Evolutionary conservation across 2,113 vertebrate species (phyloP).

Genomic region (Promerops cafer): DNA sequence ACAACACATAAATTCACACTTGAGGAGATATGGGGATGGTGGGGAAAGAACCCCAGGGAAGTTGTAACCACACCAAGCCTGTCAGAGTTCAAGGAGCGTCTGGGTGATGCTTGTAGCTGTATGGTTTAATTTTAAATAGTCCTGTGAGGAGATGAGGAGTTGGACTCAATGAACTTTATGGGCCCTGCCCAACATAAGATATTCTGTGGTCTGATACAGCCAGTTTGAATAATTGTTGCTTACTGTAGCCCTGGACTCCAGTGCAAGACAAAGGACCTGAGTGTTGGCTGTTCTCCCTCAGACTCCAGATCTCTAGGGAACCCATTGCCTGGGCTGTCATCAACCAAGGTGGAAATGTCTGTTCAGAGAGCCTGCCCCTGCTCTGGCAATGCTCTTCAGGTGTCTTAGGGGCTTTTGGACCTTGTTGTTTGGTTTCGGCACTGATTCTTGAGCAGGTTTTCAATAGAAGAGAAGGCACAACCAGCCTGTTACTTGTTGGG

Average conservation of each 20-base stretch:
- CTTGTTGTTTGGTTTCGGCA: not conserved
- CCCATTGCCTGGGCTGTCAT: not conserved
- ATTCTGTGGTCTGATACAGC: not conserved
- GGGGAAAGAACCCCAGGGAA: not conserved
- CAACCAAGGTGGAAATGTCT: not conserved
- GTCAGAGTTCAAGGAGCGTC: not conserved
- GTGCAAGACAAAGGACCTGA: not conserved
- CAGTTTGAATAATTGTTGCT: not conserved
- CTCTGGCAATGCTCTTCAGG: not conserved
- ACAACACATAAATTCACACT: not conserved
- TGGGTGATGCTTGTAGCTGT: not conserved
- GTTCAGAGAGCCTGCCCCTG: not conserved
- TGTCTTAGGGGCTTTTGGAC: not conserved
- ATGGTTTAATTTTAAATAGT: not conserved
- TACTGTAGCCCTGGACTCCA: not conserved
- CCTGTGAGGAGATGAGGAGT: not conserved
- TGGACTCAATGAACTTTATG: not conserved
- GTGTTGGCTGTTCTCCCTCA: not conserved
- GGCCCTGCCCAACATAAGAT: not conserved
- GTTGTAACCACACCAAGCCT: not conserved
- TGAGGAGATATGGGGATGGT: not conserved
- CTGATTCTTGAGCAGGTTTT: not conserved
- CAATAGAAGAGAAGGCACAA: not conserved
- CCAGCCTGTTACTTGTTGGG: not conserved
- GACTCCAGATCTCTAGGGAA: not conserved